A percentile compares a stretch with the other conserved stretches of the same genome.
Evolutionary conservation across 2,888 invertebrate genomes (phyloP).

Genomic region (Standfussiana lucernea): DNA sequence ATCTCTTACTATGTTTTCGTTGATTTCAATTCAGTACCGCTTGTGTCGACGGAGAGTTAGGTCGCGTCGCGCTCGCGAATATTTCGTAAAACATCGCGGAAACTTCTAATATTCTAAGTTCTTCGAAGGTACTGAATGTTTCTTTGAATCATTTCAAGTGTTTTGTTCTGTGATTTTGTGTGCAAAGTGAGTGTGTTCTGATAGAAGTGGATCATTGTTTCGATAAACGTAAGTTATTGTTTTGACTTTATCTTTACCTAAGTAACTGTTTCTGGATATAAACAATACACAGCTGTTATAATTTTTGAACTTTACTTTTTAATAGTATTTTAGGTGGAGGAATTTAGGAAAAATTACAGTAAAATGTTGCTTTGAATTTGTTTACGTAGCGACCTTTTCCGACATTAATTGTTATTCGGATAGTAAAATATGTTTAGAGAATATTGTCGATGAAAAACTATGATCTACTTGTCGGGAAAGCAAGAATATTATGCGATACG

Average conservation of each 20-base stretch:
- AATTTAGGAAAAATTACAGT: background rate
- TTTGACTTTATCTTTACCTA: slow-evolving; percentile 31
- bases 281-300: background rate
- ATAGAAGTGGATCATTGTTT: slow-evolving; percentile 57
- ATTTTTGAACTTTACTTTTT: slow-evolving; percentile 13
- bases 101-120: slow-evolving; percentile 47
- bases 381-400: background rate
- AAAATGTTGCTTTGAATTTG: background rate
- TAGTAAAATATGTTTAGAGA: background rate
- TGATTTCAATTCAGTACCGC: slow-evolving; percentile 53
- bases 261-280: slow-evolving; percentile 11
- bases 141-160: slow-evolving; percentile 46
- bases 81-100: slow-evolving; percentile 62
- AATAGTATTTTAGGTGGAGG: background rate
- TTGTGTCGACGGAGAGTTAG: slow-evolving; percentile 21
- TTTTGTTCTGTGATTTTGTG: slow-evolving; percentile 56
- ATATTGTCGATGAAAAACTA: background rate
- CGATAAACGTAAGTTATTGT: slow-evolving; percentile 50
- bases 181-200: slow-evolving; percentile 48
- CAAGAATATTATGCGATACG: background rate
- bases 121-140: background rate
- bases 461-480: background rate
- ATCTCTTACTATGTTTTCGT: slow-evolving; percentile 55
- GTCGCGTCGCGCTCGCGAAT: slow-evolving; percentile 43
- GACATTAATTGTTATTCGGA: background rate